Evolutionary conservation across 2,888 invertebrate genomes (phyloP).

Genomic region (Chymomyza amoena): DNA sequence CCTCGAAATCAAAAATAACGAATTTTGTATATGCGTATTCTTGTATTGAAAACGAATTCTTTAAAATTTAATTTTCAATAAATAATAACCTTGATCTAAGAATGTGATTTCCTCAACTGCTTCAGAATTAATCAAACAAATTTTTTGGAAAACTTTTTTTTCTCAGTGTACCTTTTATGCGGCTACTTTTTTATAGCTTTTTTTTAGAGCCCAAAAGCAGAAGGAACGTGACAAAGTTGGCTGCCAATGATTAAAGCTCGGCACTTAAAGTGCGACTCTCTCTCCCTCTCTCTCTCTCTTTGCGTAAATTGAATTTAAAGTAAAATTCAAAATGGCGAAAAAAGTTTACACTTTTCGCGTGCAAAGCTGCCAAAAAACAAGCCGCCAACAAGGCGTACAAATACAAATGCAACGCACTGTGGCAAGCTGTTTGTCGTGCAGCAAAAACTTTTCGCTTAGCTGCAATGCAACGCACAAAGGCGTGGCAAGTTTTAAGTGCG

Average conservation of each 20-base stretch:
- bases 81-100: too few species aligned
- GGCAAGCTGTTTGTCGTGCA: conserved; percentile 21
- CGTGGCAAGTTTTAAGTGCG: background rate
- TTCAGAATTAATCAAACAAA: too few species aligned
- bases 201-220: conserved; percentile 12
- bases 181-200: conserved; percentile 1
- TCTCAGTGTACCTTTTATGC: background rate
- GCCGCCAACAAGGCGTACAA: background rate
- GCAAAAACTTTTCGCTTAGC: conserved; percentile 33
- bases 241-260: conserved; percentile 45
- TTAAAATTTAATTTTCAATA: too few species aligned
- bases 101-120: too few species aligned
- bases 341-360: background rate
- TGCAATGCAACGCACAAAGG: conserved; percentile 31
- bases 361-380: background rate
- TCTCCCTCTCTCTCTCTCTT: background rate
- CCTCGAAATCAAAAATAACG: too few species aligned
- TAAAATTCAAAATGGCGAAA: background rate
- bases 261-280: conserved; percentile 11
- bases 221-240: conserved; percentile 39
- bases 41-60: too few species aligned
- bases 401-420: conserved; percentile 28
- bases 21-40: too few species aligned
- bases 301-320: conserved; percentile 53
- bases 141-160: too few species aligned